A percentile compares a stretch with the other conserved stretches of the same genome.
Conservation (phyloP, 2,888 invertebrate species). For the Heliothis peltigera region DNA sequence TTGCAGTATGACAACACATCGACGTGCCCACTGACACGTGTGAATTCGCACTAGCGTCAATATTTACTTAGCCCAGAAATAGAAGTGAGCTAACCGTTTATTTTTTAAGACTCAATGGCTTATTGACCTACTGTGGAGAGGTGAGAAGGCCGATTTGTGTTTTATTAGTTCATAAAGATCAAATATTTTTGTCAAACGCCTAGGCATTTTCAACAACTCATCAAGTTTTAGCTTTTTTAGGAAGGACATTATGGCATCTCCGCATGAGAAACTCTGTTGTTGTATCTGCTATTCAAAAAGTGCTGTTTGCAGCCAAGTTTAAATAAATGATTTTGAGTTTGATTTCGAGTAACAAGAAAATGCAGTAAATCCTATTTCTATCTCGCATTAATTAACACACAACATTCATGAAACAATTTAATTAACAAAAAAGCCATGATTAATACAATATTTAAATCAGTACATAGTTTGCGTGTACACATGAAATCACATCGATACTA, state of each 20-base stretch:
- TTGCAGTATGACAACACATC: conserved; percentile 28
- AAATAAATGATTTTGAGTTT: no score
- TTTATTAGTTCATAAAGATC: conserved; percentile 12
- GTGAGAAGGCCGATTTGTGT: conserved; percentile 14
- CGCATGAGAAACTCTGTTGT: no score
- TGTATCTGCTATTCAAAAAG: no score
- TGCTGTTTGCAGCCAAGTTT: no score
- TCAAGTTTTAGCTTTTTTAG: no score
- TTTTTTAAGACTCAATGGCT: conserved; percentile 28
- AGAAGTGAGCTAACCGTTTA: conserved; percentile 42
- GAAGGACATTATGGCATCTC: no score
- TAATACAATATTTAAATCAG: background rate
- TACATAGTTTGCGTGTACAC: background rate
- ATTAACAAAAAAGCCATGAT: background rate
- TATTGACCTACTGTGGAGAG: conserved; percentile 27
- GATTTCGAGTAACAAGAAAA: no score
- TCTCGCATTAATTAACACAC: background rate
- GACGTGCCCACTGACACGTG: conserved; percentile 42
- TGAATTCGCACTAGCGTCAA: conserved; percentile 45
- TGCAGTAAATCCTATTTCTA: background rate
- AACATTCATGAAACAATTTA: background rate
- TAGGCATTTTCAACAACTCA: background rate
- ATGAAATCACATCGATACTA: background rate
- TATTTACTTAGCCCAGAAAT: conserved; percentile 46
- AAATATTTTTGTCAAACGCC: background rate